Evolutionary conservation across 2,888 invertebrate genomes (phyloP).

Genomic region (Conops quadrifasciatus): DNA sequence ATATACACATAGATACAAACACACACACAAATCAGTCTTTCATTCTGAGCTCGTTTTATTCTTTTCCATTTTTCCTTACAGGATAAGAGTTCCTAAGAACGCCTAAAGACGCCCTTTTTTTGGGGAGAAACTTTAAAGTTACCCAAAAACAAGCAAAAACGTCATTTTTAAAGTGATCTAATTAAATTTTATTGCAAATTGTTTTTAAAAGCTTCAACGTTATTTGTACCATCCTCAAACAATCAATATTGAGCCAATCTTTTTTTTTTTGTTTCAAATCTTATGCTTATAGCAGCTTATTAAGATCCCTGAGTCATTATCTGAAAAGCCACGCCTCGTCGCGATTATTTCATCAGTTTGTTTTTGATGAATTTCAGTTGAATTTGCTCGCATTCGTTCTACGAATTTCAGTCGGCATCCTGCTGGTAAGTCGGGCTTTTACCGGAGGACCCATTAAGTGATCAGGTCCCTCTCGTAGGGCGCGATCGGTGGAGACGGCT

Average conservation of each 20-base stretch:
- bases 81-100: too few relatives aligned
- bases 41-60: too few relatives aligned
- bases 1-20: not conserved
- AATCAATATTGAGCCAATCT: too few relatives aligned
- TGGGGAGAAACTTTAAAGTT: too few relatives aligned
- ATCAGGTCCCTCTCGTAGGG: slow-evolving; percentile 52
- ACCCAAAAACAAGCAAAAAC: too few relatives aligned
- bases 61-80: too few relatives aligned
- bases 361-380: slow-evolving; percentile 11
- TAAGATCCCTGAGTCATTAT: slow-evolving; percentile 42
- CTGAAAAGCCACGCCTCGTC: not conserved
- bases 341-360: not conserved
- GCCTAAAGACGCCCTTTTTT: too few relatives aligned
- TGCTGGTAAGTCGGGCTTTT: slow-evolving; percentile 59
- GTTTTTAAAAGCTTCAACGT: too few relatives aligned
- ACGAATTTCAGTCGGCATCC: slow-evolving; percentile 46
- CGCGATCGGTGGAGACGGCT: slow-evolving; percentile 41
- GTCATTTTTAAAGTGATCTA: too few relatives aligned
- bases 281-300: slow-evolving; percentile 36
- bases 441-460: slow-evolving; percentile 64
- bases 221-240: too few relatives aligned
- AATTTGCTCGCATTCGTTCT: slow-evolving; percentile 27
- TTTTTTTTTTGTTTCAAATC: not conserved
- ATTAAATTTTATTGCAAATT: too few relatives aligned
- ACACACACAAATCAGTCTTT: too few relatives aligned